These are phyloP conservation scores for Acanthosepion lycidas DNA, from an alignment of 2,888 invertebrate genomes.

Conservation along the genomic window DNA sequence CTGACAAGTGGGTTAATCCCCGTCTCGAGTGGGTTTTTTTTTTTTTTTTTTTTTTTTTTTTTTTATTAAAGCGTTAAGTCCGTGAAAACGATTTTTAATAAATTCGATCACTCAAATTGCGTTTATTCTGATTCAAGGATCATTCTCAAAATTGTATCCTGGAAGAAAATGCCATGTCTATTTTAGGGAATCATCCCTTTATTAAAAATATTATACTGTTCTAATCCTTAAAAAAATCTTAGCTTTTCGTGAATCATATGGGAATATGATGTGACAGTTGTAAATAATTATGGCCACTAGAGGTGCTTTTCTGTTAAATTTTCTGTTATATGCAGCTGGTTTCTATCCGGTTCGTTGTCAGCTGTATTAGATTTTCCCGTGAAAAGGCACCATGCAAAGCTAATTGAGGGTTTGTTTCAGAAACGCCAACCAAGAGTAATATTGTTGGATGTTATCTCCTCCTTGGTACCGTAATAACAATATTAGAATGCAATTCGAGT, in stretches of 20 bases:
- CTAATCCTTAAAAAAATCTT: not conserved
- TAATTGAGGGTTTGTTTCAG: conserved; percentile 5
- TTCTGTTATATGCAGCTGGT: not conserved
- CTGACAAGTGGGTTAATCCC: no score
- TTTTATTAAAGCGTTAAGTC: not conserved
- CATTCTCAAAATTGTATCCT: not conserved
- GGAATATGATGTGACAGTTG: not conserved
- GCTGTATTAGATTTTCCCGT: not conserved
- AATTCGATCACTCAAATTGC: no score
- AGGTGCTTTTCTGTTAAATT: not conserved
- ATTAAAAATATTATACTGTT: not conserved
- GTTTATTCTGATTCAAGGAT: not conserved
- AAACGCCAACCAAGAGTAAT: not conserved
- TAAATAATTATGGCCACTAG: not conserved
- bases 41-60: not conserved
- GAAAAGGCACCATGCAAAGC: conserved; percentile 5
- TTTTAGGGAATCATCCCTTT: not conserved
- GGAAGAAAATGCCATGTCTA: not conserved
- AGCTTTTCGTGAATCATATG: not conserved
- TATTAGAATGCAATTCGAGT: not conserved
- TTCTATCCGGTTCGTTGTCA: not conserved
- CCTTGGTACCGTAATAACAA: not conserved
- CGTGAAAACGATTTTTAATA: no score
- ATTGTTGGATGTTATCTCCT: not conserved
- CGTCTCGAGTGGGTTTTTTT: not conserved